Base-by-base conservation (phyloP, 1,140 invertebrate genomes). In the Drosophila trapezifrons region DNA sequence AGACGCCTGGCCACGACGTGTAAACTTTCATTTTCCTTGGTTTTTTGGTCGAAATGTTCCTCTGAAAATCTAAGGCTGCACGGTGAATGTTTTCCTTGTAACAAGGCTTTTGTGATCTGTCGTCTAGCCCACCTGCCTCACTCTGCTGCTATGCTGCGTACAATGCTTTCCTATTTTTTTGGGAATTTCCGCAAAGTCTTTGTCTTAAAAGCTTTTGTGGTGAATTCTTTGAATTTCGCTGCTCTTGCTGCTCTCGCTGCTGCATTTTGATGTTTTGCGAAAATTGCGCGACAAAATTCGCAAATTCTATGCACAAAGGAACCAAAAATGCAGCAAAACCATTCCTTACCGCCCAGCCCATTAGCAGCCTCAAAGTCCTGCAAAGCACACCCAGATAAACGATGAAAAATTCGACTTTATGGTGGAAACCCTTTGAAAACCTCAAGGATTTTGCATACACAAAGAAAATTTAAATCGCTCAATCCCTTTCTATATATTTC, bases 191-290 rank as follows among this genome's bases (percentile, higher is more conserved):
- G 77, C 29, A 35, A 37, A 37, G 13, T 18, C 51, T 54, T 54
- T 54, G 51, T 54, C 51, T 54, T 54, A 54, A 80, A 78, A 58
- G 58, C 54, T 63, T 80, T 75, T 67, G 60, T 56, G 46, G 59
- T 60, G 60, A 77, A 80, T 84, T 74, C 84, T 80, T 87, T 87
- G 84, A 87, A 89, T 84, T 80, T 78, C 58, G 27, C 27, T 20
- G n/a, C 38, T 66, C 20, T 27, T 56, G 64, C 72, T 42, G 60
- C 58, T 32, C 1, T 9, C 38, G 64, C 79, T 58, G 72, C 66
- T 89, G 83, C 79, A 87, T 82, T 86, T 75, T 87, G 58, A 82
- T 82, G 78, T 72, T 87, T 82, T 76, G 57, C 62, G 42, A 80
- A 84, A 84, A 79, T 84, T 80, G 81, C 67, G 81, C 81, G 70